These are phyloP conservation scores for Gnatocerus cornutus DNA, from an alignment of 2,888 invertebrate genomes.

Conservation along the genomic window DNA sequence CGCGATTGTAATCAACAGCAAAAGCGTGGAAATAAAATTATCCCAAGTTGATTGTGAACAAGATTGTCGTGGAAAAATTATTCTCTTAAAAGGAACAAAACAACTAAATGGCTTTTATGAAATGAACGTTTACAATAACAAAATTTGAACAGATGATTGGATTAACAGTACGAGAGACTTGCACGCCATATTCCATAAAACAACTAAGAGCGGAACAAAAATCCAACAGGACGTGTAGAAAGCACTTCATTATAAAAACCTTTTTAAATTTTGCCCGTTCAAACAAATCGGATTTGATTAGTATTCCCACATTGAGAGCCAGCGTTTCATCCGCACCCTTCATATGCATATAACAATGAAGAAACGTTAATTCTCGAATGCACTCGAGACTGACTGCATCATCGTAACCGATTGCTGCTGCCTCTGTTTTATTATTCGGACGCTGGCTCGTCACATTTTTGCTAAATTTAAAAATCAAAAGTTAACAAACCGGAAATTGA, in stretches of 20 bases:
- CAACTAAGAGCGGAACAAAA: conserved; percentile 65
- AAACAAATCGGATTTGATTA: conserved; percentile 69
- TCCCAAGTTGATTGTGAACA: no score
- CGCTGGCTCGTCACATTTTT: conserved; percentile 31
- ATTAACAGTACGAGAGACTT: conserved; percentile 62
- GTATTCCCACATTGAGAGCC: conserved; percentile 61
- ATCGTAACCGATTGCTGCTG: conserved; percentile 39
- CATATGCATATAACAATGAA: conserved; percentile 64
- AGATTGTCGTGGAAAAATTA: conserved; percentile 18
- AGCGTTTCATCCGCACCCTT: conserved; percentile 57
- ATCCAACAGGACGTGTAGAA: conserved; percentile 65
- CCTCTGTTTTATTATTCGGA: conserved; percentile 11
- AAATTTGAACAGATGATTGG: conserved; percentile 64
- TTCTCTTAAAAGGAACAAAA: conserved; percentile 45
- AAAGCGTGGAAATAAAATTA: conserved; percentile 32
- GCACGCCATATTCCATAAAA: conserved; percentile 64
- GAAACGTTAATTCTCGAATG: conserved; percentile 64
- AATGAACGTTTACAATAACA: conserved; percentile 65
- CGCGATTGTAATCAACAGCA: conserved; percentile 9
- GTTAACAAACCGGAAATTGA: conserved; percentile 39
- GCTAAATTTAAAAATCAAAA: conserved; percentile 36
- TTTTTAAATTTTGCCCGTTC: conserved; percentile 67
- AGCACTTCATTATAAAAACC: conserved; percentile 69
- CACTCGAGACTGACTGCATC: conserved; percentile 61
- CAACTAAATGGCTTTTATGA: conserved; percentile 61